These are phyloP conservation scores for Scaptomyza cyrtandrae DNA, from an alignment of 2,888 invertebrate genomes.

Conservation along the genomic window DNA sequence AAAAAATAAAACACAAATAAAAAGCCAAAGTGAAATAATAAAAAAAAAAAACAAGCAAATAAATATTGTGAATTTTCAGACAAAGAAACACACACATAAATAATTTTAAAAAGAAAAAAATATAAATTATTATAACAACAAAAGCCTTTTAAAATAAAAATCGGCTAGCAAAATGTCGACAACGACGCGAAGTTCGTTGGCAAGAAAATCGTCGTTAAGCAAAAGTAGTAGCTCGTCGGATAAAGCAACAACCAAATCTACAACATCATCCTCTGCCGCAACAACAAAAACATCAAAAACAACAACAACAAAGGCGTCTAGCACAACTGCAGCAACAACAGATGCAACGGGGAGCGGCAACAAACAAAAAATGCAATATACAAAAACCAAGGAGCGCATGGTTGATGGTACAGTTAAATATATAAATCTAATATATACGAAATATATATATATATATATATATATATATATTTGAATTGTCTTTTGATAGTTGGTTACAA, in stretches of 20 bases:
- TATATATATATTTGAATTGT: no score
- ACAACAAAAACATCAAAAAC: constrained; percentile 20
- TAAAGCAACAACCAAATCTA: constrained; percentile 55
- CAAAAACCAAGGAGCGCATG: constrained; percentile 82
- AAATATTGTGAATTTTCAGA: constrained; percentile 44
- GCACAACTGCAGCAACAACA: constrained; percentile 39
- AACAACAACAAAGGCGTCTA: constrained; percentile 30
- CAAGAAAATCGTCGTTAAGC: constrained; percentile 71
- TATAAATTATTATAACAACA: constrained; percentile 41
- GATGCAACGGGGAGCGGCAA: constrained; percentile 60
- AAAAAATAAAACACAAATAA: constrained; percentile 32
- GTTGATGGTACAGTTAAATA: constrained; percentile 73
- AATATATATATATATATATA: no score
- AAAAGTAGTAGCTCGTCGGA: constrained; percentile 63
- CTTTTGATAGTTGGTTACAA: no score
- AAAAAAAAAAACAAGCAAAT: constrained; percentile 27
- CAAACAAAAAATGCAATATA: constrained; percentile 81
- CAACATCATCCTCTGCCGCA: constrained; percentile 43
- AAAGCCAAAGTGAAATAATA: constrained; percentile 45
- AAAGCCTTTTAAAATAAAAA: constrained; percentile 51
- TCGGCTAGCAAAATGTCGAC: constrained; percentile 70
- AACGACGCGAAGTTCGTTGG: constrained; percentile 73
- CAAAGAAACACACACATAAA: constrained; percentile 29
- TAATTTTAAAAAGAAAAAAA: constrained; percentile 1
- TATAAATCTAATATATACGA: no score